A percentile compares a stretch with the other conserved stretches of the same genome.
Evolutionary conservation across 2,113 vertebrate species (phyloP).

Genomic region (Eurypyga helias): DNA sequence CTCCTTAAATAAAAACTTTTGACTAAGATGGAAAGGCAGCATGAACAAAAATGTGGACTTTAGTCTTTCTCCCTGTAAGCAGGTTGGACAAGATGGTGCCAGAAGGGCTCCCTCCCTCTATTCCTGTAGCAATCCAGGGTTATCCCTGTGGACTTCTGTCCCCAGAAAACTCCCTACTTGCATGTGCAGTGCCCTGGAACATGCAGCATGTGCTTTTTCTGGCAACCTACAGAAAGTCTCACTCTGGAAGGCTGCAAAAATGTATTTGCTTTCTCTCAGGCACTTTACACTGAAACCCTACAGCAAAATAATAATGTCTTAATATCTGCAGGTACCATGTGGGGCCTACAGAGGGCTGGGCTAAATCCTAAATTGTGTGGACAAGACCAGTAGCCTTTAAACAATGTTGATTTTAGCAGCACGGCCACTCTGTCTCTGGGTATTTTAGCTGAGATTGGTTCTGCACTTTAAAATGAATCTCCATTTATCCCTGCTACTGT

Average conservation of each 20-base stretch:
- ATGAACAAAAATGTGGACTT: neutral
- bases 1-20: neutral
- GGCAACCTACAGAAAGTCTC: neutral
- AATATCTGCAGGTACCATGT: neutral
- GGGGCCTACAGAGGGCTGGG: neutral
- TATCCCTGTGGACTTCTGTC: fast-evolving
- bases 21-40: neutral
- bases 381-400: neutral
- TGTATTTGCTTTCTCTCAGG: neutral
- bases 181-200: fast-evolving
- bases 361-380: neutral
- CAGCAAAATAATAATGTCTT: neutral
- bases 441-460: neutral
- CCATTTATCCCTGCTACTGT: neutral
- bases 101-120: neutral
- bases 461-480: neutral
- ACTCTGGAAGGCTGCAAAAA: neutral
- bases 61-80: neutral
- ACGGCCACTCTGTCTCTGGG: neutral
- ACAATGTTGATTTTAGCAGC: neutral
- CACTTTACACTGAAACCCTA: neutral
- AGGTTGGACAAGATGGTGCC: neutral
- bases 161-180: neutral
- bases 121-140: neutral
- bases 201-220: neutral